Conservation (phyloP, 2,797 vertebrate genomes). For the Acipenser transmontanus region DNA sequence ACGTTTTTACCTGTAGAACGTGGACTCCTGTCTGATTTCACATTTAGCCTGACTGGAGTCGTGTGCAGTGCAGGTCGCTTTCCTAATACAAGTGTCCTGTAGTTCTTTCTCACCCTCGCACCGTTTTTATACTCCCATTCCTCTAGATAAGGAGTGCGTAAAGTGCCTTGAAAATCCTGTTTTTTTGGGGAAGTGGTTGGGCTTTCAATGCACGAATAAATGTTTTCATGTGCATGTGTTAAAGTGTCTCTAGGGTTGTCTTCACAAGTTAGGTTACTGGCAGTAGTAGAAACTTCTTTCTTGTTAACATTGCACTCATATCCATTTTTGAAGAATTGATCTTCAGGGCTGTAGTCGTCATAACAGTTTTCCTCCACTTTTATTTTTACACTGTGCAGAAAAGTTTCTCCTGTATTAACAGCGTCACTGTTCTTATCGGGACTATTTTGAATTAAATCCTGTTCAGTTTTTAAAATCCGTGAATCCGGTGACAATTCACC, state of each 20-base stretch:
- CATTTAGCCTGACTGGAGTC: slow-evolving; percentile 75
- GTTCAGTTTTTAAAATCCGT: slow-evolving; percentile 66
- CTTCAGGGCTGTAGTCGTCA: slow-evolving; percentile 81
- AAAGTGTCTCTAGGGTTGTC: slow-evolving; percentile 58
- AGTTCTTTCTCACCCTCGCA: slow-evolving; percentile 78
- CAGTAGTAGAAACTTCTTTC: slow-evolving; percentile 57
- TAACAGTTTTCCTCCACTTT: slow-evolving; percentile 80
- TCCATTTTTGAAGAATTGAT: slow-evolving; percentile 52
- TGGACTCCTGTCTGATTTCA: slow-evolving; percentile 74
- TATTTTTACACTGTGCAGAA: slow-evolving; percentile 81
- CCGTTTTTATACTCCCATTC: slow-evolving; percentile 80
- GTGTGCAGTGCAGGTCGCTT: slow-evolving; percentile 70
- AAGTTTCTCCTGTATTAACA: slow-evolving; percentile 47
- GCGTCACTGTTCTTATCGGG: slow-evolving; percentile 36
- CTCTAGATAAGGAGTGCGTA: slow-evolving; percentile 69
- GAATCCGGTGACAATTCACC: slow-evolving; percentile 51
- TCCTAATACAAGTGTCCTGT: slow-evolving; percentile 74
- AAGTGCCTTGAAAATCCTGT: slow-evolving; percentile 80
- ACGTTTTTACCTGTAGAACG: slow-evolving; percentile 69
- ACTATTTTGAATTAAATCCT: slow-evolving; percentile 30
- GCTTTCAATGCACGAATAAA: slow-evolving; percentile 59
- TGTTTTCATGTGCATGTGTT: slow-evolving; percentile 47
- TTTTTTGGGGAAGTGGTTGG: slow-evolving; percentile 63
- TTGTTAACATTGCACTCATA: slow-evolving; percentile 75
- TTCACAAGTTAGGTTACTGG: slow-evolving; percentile 39